Conservation (phyloP, 2,888 invertebrate species). For the Phortica okadai region DNA sequence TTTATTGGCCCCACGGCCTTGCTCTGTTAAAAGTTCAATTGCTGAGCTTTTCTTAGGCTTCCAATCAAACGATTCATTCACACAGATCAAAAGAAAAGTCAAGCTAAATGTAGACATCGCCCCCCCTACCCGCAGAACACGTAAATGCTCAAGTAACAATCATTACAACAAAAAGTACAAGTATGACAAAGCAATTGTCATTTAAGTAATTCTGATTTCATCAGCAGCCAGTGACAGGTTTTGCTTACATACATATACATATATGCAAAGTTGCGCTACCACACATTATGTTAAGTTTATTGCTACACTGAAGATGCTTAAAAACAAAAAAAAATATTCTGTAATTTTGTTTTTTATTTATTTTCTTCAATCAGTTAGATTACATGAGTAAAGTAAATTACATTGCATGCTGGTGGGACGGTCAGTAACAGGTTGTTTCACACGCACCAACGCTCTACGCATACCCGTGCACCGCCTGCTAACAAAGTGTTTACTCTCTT, state of each 20-base stretch:
- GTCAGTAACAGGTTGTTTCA: not conserved
- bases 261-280: not conserved
- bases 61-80: not conserved
- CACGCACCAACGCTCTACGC: not conserved
- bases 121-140: too few species aligned
- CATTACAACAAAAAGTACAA: not conserved
- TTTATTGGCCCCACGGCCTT: not conserved
- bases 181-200: constrained; percentile 4
- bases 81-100: not conserved
- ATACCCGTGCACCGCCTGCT: not conserved
- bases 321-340: too few species aligned
- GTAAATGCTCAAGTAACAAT: not conserved
- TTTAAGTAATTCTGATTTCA: constrained; percentile 18
- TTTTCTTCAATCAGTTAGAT: too few species aligned
- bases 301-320: not conserved
- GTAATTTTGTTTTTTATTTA: too few species aligned
- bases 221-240: constrained; percentile 3
- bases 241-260: not conserved
- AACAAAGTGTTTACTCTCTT: not conserved
- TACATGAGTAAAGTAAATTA: too few species aligned
- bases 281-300: not conserved
- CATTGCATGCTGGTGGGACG: too few species aligned
- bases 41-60: not conserved
- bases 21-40: not conserved
- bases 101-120: too few species aligned